Conservation (phyloP, 2,888 invertebrate species). For the Luffia ferchaultella region DNA sequence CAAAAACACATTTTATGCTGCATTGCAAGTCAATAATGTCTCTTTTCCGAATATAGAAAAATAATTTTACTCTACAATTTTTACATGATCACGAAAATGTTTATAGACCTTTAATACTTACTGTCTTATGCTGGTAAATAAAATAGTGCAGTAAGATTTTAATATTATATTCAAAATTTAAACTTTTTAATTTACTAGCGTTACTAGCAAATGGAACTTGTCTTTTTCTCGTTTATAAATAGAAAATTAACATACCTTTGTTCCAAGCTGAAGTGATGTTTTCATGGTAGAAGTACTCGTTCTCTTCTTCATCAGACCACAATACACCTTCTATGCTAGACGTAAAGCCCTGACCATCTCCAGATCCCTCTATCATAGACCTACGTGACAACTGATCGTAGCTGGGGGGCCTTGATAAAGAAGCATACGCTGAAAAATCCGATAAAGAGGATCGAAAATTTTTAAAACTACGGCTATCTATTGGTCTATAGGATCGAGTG, state of each 20-base stretch:
- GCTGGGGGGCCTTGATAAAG: constrained; percentile 46
- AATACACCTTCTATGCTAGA: constrained; percentile 61
- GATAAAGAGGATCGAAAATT: constrained; percentile 51
- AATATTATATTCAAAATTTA: too few relatives aligned
- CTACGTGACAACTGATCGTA: constrained; percentile 54
- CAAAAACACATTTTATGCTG: too few relatives aligned
- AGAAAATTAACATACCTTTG: constrained; percentile 55
- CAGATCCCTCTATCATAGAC: constrained; percentile 42
- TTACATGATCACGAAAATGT: too few relatives aligned
- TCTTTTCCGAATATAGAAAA: too few relatives aligned
- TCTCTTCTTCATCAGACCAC: constrained; percentile 63
- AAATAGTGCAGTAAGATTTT: too few relatives aligned
- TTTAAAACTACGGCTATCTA: constrained; percentile 52
- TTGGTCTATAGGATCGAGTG: constrained; percentile 41
- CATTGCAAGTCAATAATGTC: too few relatives aligned
- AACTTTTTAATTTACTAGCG: too few relatives aligned
- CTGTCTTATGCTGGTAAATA: too few relatives aligned
- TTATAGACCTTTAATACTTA: too few relatives aligned
- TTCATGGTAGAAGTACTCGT: constrained; percentile 59
- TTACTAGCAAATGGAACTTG: too few relatives aligned
- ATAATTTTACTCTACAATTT: too few relatives aligned
- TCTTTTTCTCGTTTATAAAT: too few relatives aligned
- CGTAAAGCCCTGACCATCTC: constrained; percentile 42
- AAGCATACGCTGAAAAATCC: constrained; percentile 38
- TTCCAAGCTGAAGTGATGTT: constrained; percentile 57